Evolutionary conservation across 2,113 vertebrate genomes (phyloP).

Genomic region (Globicephala melas): DNA sequence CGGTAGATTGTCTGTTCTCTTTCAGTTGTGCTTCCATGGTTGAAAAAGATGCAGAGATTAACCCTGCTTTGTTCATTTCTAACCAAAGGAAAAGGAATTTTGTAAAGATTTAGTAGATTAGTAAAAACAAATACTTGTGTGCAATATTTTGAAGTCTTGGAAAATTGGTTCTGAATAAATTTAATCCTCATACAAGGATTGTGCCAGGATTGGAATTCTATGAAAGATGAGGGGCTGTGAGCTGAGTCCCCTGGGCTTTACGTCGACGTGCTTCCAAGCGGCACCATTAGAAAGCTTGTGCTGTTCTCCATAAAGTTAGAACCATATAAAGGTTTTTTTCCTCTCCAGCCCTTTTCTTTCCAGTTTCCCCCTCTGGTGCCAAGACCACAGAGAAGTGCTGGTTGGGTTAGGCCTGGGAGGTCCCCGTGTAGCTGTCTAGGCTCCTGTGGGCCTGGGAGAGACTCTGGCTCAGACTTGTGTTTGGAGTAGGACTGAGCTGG

Average conservation of each 20-base stretch:
- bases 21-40: neutral
- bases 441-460: neutral
- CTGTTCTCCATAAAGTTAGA: neutral
- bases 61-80: neutral
- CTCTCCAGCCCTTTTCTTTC: neutral
- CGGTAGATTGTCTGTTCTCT: neutral
- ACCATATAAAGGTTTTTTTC: neutral
- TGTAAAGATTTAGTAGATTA: neutral
- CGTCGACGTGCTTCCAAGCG: fast-evolving
- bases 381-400: neutral
- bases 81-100: neutral
- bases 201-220: neutral
- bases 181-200: neutral
- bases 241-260: neutral
- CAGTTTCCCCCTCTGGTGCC: neutral
- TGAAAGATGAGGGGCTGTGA: neutral
- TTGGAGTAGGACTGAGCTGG: neutral
- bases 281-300: neutral
- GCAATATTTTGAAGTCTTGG: neutral
- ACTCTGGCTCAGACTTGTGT: neutral
- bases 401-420: neutral
- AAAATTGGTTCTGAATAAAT: neutral
- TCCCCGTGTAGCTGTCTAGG: neutral
- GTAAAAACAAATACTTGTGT: neutral
- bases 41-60: neutral